Percentiles rank a stretch among this genome's conserved stretches.
These are phyloP conservation scores for Prietella phreatophila DNA, from an alignment of 2,113 vertebrate genomes.

Conservation along the genomic window DNA sequence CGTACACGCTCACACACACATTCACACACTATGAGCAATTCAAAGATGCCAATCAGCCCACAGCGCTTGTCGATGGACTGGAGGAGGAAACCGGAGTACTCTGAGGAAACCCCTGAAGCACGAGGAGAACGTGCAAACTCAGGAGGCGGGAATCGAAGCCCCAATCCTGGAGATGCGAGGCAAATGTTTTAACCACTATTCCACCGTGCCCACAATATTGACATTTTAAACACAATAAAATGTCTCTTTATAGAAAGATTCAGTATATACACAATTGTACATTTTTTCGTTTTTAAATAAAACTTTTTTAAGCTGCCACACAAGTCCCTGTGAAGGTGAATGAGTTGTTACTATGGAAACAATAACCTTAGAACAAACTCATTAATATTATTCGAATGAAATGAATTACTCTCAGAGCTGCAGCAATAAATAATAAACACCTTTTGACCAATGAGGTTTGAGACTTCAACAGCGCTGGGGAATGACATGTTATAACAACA, in stretches of 20 bases:
- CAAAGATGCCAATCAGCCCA: too few relatives aligned
- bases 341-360: neutral
- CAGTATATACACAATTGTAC: neutral
- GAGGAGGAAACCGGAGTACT: too few relatives aligned
- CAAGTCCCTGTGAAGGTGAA: neutral
- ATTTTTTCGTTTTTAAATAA: neutral
- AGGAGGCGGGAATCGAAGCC: too few relatives aligned
- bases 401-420: neutral
- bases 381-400: neutral
- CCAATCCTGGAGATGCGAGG: too few relatives aligned
- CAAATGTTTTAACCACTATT: too few relatives aligned
- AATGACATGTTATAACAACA: neutral
- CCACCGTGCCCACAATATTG: too few relatives aligned
- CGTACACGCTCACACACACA: too few relatives aligned
- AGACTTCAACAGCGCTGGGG: neutral
- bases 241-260: neutral
- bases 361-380: neutral
- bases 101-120: too few relatives aligned
- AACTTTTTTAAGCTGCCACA: neutral
- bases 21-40: too few relatives aligned
- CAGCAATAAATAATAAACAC: neutral
- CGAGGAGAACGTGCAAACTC: too few relatives aligned
- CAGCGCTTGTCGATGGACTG: too few relatives aligned
- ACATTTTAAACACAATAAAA: neutral
- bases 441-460: neutral